These are phyloP conservation scores for Umimayanthus chanpuru DNA, from an alignment of 92 coral and sea anemone genomes.

Conservation along the genomic window DNA sequence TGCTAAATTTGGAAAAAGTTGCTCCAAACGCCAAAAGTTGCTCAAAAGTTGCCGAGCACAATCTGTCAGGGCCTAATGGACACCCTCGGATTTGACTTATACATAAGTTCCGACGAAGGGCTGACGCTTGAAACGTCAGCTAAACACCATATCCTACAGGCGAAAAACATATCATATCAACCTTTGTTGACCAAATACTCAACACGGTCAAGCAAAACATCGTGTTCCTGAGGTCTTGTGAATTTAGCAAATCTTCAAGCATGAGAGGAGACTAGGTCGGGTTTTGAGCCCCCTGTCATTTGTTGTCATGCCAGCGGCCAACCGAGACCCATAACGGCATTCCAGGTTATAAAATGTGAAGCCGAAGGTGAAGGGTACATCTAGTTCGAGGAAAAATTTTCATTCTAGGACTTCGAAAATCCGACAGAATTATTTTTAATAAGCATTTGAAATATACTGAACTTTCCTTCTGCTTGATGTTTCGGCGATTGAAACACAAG, in stretches of 20 bases:
- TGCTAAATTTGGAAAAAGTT: too few species aligned
- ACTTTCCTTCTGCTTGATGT: not conserved
- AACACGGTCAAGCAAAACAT: too few species aligned
- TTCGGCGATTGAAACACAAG: not conserved
- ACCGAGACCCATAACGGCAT: constrained; percentile 22
- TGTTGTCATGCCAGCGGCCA: constrained; percentile 37
- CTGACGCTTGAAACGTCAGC: too few species aligned
- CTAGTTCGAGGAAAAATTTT: not conserved
- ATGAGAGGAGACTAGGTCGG: not conserved
- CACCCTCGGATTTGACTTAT: too few species aligned
- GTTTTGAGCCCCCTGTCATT: constrained; percentile 26
- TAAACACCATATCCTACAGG: too few species aligned
- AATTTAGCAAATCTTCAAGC: not conserved
- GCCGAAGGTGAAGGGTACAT: not conserved
- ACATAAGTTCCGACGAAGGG: too few species aligned
- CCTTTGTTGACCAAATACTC: too few species aligned
- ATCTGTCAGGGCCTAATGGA: too few species aligned
- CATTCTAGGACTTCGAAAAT: not conserved
- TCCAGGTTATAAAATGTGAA: not conserved
- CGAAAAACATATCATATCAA: too few species aligned
- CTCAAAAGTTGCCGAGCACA: too few species aligned
- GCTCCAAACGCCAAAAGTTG: too few species aligned
- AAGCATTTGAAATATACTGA: not conserved
- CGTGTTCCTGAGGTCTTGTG: too few species aligned
- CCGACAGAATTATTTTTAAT: not conserved